A percentile compares a stretch with the other conserved stretches of the same genome.
Conservation (phyloP, 2,888 invertebrate genomes). For the Hirtodrosophila alboralis region DNA sequence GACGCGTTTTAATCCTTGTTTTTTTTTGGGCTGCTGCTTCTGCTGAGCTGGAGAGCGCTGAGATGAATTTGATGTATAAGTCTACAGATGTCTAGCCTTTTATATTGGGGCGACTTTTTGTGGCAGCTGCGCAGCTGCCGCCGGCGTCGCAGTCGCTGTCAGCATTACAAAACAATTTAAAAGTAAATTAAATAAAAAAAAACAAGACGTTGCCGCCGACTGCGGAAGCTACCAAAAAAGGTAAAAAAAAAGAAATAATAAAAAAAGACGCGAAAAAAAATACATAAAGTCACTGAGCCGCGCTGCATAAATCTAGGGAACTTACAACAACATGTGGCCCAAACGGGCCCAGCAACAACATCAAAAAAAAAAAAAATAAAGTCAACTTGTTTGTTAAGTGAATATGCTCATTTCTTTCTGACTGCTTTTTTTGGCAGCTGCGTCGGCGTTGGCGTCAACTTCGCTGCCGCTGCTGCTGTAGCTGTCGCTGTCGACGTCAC, state of each 20-base stretch:
- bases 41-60: conserved; percentile 81
- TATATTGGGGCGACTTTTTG: conserved; percentile 80
- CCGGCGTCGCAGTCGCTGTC: conserved; percentile 35
- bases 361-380: conserved; percentile 60
- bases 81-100: conserved; percentile 81
- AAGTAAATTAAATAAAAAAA: conserved; percentile 65
- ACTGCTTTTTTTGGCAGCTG: conserved; percentile 57
- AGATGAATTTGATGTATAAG: conserved; percentile 84
- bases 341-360: conserved; percentile 63
- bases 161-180: conserved; percentile 80
- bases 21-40: conserved; percentile 40
- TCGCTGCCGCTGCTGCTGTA: conserved; percentile 16
- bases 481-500: conserved; percentile 19
- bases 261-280: conserved; percentile 55
- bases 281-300: conserved; percentile 48
- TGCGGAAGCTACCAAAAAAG: conserved; percentile 67
- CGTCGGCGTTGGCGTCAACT: conserved; percentile 23
- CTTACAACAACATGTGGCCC: conserved; percentile 31
- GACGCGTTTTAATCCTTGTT: conserved; percentile 67
- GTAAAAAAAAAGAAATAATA: conserved; percentile 34
- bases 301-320: conserved; percentile 58
- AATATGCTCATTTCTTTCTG: conserved; percentile 66
- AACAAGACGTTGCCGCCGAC: conserved; percentile 41
- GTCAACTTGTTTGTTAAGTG: conserved; percentile 80
- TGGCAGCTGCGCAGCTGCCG: conserved; percentile 49